Evolutionary conservation across 2,888 invertebrate species (phyloP).

Genomic region (Trachelus tabidus): DNA sequence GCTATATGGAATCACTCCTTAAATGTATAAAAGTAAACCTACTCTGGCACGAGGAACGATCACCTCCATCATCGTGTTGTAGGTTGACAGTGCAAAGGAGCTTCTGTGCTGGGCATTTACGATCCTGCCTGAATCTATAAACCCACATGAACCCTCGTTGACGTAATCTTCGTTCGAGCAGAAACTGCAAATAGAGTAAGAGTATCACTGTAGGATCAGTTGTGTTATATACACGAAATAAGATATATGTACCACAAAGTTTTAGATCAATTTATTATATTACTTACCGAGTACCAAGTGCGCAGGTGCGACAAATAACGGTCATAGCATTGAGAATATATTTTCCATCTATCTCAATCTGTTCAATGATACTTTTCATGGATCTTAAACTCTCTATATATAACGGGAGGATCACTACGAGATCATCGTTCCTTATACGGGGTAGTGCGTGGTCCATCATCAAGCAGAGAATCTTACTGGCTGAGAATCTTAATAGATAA

Average conservation of each 20-base stretch:
- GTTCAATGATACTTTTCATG: background rate
- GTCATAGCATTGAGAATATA: background rate
- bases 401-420: background rate
- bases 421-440: background rate
- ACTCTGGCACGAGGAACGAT: background rate
- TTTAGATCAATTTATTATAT: background rate
- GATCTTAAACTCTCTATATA: background rate
- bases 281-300: conserved; percentile 29
- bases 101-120: background rate
- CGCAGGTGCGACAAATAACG: conserved; percentile 27
- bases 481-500: conserved; percentile 7
- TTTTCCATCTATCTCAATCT: background rate
- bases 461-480: conserved; percentile 8
- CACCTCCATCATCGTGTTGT: background rate
- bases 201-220: background rate
- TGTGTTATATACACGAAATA: too few species aligned
- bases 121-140: background rate
- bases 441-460: conserved; percentile 7
- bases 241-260: background rate
- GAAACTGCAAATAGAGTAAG: background rate
- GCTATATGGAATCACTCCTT: background rate
- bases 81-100: background rate
- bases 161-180: background rate
- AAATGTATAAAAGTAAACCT: background rate
- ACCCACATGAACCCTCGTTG: background rate